Percentiles rank a stretch among this genome's conserved stretches.
Evolutionary conservation across 1,140 invertebrate species (phyloP).

Genomic region (Temnothorax longispinosus): DNA sequence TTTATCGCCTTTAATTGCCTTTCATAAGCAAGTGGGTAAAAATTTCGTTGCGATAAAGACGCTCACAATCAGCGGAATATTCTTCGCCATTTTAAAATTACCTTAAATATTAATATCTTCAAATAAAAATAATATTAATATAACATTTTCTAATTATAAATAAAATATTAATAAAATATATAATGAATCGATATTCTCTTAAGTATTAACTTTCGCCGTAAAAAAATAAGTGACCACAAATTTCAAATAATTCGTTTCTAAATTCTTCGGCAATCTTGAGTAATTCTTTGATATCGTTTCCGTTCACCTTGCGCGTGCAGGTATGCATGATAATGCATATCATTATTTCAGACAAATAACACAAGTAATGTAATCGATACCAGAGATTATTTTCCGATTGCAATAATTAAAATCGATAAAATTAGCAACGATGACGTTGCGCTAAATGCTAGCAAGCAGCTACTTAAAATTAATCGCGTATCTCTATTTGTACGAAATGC

Average conservation of each 20-base stretch:
- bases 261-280: not conserved
- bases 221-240: not conserved
- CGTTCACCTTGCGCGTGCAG: not conserved
- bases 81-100: not conserved
- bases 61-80: not conserved
- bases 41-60: not conserved
- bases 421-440: not conserved
- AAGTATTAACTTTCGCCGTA: not conserved
- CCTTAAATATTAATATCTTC: not conserved
- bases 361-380: not conserved
- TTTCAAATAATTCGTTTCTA: not conserved
- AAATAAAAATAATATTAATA: not conserved
- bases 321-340: not conserved
- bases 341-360: not conserved
- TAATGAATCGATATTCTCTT: not conserved
- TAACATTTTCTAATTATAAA: too few relatives aligned
- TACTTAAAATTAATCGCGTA: conserved; percentile 3
- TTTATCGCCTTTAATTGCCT: not conserved
- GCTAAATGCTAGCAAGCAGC: conserved; percentile 1
- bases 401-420: conserved; percentile 2
- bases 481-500: conserved; percentile 14
- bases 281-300: not conserved
- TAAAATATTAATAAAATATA: too few relatives aligned
- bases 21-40: not conserved
- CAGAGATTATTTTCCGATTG: not conserved